Conservation (phyloP, 2,797 vertebrate genomes). For the Poeciliopsis turneri region DNA sequence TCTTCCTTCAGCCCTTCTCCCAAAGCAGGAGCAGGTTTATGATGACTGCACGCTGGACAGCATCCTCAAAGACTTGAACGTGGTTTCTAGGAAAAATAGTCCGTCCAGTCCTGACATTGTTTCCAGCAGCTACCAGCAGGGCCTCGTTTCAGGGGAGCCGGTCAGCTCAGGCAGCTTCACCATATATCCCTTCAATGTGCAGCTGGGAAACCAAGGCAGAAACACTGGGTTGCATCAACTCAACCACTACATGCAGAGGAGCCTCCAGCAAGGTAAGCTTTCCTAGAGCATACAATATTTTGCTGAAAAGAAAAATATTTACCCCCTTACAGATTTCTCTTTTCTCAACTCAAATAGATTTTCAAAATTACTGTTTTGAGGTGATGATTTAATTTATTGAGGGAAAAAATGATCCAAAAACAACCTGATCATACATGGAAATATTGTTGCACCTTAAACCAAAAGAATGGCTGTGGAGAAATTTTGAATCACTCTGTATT, state of each 20-base stretch:
- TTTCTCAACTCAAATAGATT: background rate
- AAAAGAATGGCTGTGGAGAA: background rate
- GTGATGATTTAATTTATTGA: background rate
- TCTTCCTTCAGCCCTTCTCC: constrained; percentile 2
- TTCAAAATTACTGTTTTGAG: background rate
- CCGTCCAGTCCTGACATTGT: background rate
- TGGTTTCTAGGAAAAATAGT: constrained; percentile 31
- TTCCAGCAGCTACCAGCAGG: constrained; percentile 32
- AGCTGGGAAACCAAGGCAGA: constrained; percentile 51
- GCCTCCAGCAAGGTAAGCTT: constrained; percentile 71
- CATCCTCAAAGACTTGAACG: constrained; percentile 73
- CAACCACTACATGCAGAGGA: constrained; percentile 60
- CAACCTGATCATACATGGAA: background rate
- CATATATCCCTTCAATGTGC: constrained; percentile 54
- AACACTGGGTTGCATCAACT: constrained; percentile 82
- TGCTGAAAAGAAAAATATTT: background rate
- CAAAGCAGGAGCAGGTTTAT: constrained; percentile 47
- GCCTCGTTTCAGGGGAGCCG: constrained; percentile 39
- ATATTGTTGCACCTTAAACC: background rate
- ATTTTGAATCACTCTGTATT: background rate
- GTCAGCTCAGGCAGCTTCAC: constrained; percentile 12
- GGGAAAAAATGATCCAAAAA: background rate
- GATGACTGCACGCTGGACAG: constrained; percentile 71
- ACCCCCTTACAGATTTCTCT: background rate
- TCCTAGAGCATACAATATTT: background rate